Conservation (phyloP, 2,888 invertebrate species). For the Drosophila basisetae region DNA sequence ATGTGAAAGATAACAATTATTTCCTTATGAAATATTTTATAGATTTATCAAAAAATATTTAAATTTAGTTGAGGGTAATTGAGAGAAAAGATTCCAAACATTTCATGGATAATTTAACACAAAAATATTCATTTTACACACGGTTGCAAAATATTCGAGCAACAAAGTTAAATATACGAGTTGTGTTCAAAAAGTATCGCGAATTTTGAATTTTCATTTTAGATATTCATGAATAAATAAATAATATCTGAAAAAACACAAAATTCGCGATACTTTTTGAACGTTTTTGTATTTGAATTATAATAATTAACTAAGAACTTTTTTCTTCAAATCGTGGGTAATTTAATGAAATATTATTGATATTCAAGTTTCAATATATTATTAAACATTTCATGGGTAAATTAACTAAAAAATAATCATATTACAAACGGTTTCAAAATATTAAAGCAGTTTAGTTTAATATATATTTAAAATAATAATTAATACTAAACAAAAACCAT, state of each 20-base stretch:
- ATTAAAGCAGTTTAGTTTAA: neutral
- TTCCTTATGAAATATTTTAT: neutral
- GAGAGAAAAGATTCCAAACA: neutral
- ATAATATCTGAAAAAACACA: too few relatives aligned
- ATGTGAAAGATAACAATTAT: conserved; percentile 2
- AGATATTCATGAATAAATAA: too few relatives aligned
- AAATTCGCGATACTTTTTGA: too few relatives aligned
- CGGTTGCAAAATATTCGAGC: neutral
- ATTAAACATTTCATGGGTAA: neutral
- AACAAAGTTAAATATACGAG: neutral
- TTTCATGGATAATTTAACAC: neutral
- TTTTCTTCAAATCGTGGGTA: neutral
- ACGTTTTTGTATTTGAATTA: neutral
- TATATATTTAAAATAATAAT: neutral
- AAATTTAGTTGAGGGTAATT: neutral
- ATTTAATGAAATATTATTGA: neutral
- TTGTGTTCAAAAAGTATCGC: too few relatives aligned
- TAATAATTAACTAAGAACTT: neutral
- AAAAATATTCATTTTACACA: neutral
- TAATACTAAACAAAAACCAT: neutral
- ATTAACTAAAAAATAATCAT: neutral
- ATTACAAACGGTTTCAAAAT: neutral
- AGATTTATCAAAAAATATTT: neutral
- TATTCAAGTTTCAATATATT: neutral
- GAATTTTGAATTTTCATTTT: too few relatives aligned